Conservation (phyloP, 2,888 invertebrate species). For the Mythimna vitellina region DNA sequence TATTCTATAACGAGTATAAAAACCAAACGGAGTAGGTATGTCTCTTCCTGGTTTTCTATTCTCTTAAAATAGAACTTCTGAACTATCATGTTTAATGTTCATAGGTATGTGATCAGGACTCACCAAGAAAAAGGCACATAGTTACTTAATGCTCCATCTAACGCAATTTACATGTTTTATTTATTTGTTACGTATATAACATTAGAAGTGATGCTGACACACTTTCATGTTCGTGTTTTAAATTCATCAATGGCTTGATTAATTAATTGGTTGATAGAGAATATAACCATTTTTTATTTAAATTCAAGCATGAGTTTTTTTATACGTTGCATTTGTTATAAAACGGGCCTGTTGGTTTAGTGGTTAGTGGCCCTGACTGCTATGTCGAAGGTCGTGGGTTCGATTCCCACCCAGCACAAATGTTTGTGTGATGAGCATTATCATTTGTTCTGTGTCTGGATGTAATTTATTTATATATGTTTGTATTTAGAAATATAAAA, state of each 20-base stretch:
- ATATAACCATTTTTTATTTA: not conserved
- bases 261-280: slow-evolving; percentile 16
- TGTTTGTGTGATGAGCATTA: too few relatives aligned
- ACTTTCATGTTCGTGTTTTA: slow-evolving; percentile 48
- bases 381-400: too few relatives aligned
- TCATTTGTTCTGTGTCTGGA: too few relatives aligned
- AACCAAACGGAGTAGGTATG: too few relatives aligned
- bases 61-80: not conserved
- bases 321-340: not conserved
- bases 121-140: slow-evolving; percentile 48
- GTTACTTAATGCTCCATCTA: slow-evolving; percentile 62
- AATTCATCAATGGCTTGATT: slow-evolving; percentile 45
- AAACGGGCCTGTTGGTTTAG: too few relatives aligned
- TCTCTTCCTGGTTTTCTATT: not conserved
- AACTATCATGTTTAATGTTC: not conserved
- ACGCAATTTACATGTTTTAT: slow-evolving; percentile 67
- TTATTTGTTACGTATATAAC: slow-evolving; percentile 64
- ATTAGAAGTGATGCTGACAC: slow-evolving; percentile 54
- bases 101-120: slow-evolving; percentile 12
- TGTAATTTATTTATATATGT: too few relatives aligned
- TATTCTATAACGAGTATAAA: too few relatives aligned
- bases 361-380: too few relatives aligned
- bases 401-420: too few relatives aligned
- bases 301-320: not conserved
- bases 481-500: too few relatives aligned